Conservation (phyloP, 2,113 vertebrate genomes). For the Tautogolabrus adspersus region DNA sequence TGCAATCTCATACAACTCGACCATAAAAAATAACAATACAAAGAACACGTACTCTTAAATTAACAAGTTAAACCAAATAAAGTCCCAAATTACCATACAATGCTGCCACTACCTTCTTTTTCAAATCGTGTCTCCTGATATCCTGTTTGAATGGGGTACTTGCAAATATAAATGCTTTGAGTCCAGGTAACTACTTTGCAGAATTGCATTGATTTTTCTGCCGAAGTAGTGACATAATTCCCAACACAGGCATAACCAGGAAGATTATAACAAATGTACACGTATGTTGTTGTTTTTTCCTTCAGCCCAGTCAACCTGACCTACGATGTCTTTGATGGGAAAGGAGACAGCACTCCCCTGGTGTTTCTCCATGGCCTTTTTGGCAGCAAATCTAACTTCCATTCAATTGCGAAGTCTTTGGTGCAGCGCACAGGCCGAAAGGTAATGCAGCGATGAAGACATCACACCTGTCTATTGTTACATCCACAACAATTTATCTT, state of each 20-base stretch:
- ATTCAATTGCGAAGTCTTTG: constrained; percentile 88
- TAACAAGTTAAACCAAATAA: too few species aligned
- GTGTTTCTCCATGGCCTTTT: constrained; percentile 95
- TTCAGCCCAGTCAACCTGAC: constrained; percentile 84
- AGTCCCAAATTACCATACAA: not conserved
- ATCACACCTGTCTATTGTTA: constrained; percentile 6
- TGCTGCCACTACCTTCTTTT: not conserved
- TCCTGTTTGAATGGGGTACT: not conserved
- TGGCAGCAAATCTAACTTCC: constrained; percentile 92
- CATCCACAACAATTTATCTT: constrained; percentile 1
- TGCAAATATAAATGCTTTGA: not conserved
- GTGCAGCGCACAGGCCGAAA: constrained; percentile 88
- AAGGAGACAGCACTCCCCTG: constrained; percentile 82
- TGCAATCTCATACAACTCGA: not conserved
- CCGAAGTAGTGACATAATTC: not conserved
- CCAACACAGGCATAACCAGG: not conserved
- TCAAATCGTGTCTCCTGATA: not conserved
- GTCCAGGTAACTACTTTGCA: not conserved
- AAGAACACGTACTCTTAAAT: too few species aligned
- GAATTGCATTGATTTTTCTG: not conserved
- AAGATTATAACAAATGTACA: not conserved
- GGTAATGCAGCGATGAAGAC: constrained; percentile 83
- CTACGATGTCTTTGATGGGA: constrained; percentile 84
- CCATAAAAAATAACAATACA: too few species aligned
- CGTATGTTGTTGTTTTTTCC: constrained; percentile 1